Evolutionary conservation across 2,113 vertebrate genomes (phyloP).

Genomic region (Archocentrus centrarchus): DNA sequence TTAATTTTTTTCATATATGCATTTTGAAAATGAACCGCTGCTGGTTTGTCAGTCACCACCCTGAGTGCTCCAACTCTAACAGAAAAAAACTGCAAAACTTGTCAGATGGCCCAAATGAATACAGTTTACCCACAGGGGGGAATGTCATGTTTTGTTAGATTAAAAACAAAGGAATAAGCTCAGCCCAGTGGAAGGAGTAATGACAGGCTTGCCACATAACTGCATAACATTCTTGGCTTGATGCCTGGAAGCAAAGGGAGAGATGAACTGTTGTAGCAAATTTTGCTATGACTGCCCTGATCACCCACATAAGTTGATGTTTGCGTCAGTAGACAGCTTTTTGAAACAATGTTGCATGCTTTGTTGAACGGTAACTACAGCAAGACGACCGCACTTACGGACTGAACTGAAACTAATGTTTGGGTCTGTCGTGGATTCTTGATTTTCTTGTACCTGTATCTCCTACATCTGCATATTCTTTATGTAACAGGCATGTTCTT

Average conservation of each 20-base stretch:
- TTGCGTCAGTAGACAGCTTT: slow-evolving; percentile 20
- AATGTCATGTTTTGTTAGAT: slow-evolving; percentile 4
- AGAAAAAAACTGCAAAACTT: not conserved
- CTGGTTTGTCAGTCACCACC: not conserved
- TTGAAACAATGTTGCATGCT: slow-evolving; percentile 1
- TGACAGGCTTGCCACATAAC: slow-evolving; percentile 1
- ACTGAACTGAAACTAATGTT: not conserved
- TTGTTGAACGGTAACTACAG: not conserved
- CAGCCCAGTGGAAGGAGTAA: not conserved
- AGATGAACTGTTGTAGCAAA: not conserved
- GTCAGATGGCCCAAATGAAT: not conserved
- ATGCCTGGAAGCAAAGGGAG: not conserved
- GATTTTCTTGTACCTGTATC: not conserved
- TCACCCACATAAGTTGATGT: slow-evolving; percentile 5
- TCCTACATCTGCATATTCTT: not conserved
- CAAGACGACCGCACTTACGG: not conserved
- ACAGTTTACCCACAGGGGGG: not conserved
- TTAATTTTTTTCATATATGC: too few relatives aligned
- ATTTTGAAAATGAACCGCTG: not conserved
- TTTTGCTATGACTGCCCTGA: not conserved
- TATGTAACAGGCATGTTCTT: not conserved
- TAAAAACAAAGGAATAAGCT: not conserved
- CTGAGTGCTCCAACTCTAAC: not conserved
- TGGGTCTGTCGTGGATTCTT: not conserved
- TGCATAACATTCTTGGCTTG: slow-evolving; percentile 26